These are phyloP conservation scores for Nowickia ferox DNA, from an alignment of 2,888 invertebrate genomes.

Conservation along the genomic window DNA sequence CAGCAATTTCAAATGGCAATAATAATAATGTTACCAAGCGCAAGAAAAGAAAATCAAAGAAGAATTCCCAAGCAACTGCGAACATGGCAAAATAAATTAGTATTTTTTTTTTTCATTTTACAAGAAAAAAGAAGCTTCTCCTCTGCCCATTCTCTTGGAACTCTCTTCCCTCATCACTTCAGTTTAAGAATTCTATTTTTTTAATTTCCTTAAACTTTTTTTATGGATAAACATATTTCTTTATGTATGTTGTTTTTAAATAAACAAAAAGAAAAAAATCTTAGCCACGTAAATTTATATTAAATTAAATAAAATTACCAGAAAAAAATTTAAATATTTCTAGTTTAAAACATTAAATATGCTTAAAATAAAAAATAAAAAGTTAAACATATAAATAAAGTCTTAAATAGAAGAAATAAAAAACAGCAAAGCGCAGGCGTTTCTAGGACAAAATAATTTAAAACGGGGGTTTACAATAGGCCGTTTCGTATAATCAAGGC, in stretches of 20 bases:
- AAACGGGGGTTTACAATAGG: conserved; percentile 39
- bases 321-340: conserved; percentile 47
- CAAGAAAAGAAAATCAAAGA: conserved; percentile 80
- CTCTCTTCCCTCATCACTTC: background rate
- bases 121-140: conserved; percentile 8
- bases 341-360: conserved; percentile 62
- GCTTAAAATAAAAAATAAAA: conserved; percentile 63
- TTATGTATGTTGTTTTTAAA: conserved; percentile 54
- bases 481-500: conserved; percentile 21
- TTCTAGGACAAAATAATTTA: conserved; percentile 40
- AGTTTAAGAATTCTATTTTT: conserved; percentile 15
- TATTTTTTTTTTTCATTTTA: conserved; percentile 34
- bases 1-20: conserved; percentile 56
- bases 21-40: conserved; percentile 75
- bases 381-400: conserved; percentile 53
- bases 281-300: conserved; percentile 69
- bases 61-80: conserved; percentile 71
- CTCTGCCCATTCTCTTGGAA: conserved; percentile 9
- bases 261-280: conserved; percentile 43
- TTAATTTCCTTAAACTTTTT: conserved; percentile 14
- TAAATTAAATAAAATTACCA: conserved; percentile 58
- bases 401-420: conserved; percentile 46
- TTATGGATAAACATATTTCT: conserved; percentile 20
- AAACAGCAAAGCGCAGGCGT: conserved; percentile 68
- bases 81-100: conserved; percentile 62